phyloP scores from a whole-genome alignment of 2,888 invertebrate genomes.

The Agrochola lychnidis region DNA sequence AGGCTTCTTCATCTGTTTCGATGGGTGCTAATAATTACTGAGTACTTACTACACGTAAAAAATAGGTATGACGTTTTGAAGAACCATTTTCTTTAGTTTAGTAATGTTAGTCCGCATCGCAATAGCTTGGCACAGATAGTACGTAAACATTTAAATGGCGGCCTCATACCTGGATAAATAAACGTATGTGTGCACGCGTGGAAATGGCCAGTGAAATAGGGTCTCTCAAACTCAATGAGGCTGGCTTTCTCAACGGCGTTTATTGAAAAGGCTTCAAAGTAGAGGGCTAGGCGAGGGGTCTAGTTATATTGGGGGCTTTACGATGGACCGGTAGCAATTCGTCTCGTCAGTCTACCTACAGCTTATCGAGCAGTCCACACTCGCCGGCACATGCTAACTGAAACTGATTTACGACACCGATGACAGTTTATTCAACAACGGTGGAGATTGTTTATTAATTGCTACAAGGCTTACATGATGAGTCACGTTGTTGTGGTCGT shows the following conservation, averaged over 20 bases:
- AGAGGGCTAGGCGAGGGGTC: constrained; percentile 66
- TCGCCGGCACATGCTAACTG: constrained; percentile 82
- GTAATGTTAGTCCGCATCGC: background rate
- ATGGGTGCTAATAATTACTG: background rate
- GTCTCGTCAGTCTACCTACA: constrained; percentile 80
- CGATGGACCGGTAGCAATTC: constrained; percentile 76
- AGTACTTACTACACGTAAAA: background rate
- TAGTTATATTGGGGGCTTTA: constrained; percentile 70
- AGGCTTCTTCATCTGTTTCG: background rate
- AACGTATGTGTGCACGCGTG: constrained; percentile 61
- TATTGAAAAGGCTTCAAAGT: constrained; percentile 60
- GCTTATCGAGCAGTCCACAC: constrained; percentile 86
- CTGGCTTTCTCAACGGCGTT: constrained; percentile 57
- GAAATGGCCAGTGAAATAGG: constrained; percentile 61
- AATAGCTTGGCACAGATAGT: constrained; percentile 13
- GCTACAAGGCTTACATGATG: constrained; percentile 72
- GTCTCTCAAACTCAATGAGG: constrained; percentile 59
- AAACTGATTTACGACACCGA: constrained; percentile 86
- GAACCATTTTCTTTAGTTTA: constrained; percentile 8
- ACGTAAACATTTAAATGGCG: constrained; percentile 50
- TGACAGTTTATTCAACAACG: constrained; percentile 80
- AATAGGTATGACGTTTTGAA: background rate
- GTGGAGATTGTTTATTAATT: constrained; percentile 78
- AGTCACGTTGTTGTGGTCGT: constrained; percentile 54
- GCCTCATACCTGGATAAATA: constrained; percentile 50